Evolutionary conservation across 2,113 vertebrate species (phyloP), one percentile per base, ranked within the genome.

Genomic region (Cololabis saira): DNA sequence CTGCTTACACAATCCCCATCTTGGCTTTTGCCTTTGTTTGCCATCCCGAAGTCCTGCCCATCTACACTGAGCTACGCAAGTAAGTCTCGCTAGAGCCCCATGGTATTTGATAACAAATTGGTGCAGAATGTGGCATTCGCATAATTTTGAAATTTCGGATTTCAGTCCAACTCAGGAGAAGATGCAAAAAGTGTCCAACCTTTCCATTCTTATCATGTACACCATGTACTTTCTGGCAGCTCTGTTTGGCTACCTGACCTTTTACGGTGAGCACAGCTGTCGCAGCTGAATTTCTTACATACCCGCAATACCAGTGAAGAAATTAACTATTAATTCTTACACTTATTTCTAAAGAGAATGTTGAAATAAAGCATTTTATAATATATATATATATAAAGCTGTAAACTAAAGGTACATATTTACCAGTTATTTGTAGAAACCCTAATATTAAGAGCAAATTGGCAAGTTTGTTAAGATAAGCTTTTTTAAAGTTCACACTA

Each of bases 11-110:
- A 64, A 94, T 99, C 80, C 98, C 98, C 51, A 99, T 99, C 85
- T 94, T 99, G 94, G 98, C 97, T 42, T 98, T 99, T 0, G 97
- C 97, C 77, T 99, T 99, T 0, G 97, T 99, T 62, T 99, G 97
- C 89, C 97, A 98, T 90, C 98, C 97, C 0, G 98, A 99, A 85
- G 98, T 99, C 15, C 92, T 99, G 73, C 98, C 97, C 66, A 99
- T 99, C 91, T 99, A 99, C 86, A 99, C 96, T 0, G 97, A 99
- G 83, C 94, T 99, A 56, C 95, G 94, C 85, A 92, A 98, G 98
- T 99, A 92, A 94, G 96, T 94, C 50, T 18, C 2, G 56, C 41
- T 17, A 18, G 12, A 1, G 44, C 55, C 21, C 55, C 18, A 22
- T 24, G 19, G n/a, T 56, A 11, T 70, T 66, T 75, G 18, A 49